Base-by-base conservation (phyloP, 2,888 invertebrate genomes). In the Thymelicus lineola region DNA sequence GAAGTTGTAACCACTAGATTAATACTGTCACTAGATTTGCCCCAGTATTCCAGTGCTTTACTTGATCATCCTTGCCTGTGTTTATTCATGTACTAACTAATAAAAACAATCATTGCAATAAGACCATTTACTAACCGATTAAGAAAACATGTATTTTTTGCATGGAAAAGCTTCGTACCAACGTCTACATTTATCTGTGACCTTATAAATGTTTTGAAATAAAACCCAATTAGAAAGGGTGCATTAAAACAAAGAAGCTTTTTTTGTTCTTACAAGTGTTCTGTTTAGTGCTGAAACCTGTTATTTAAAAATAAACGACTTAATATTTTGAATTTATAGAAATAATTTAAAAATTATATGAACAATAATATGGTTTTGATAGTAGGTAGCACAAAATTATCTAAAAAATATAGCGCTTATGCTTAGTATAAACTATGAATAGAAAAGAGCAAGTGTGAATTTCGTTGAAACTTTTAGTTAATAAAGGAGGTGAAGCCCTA, bases 51-150 rank as follows among this genome's bases (percentile, higher is more conserved):
- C 93, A 93, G 94, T 91, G 94, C 94, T 94, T 94, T 93, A 93
- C 93, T 94, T 87, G 91, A 91, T 94, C 93, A 94, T 94, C 94
- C 94, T 94, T 94, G 94, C 94, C 94, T 94, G 94, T 91, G 93
- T 93, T 92, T 91, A 90, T 92, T 90, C 91, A 93, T 91, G 80
- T 88, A 93, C 93, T 94, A 93, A 93, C 93, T 85, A 79, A 76
- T 80, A 84, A 84, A 84, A 81, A 76, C 75, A 82, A 81, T 83
- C 88, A 89, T 88, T 82, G 90, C 91, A 86, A 88, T 83, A 90
- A 90, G 89, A 85, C 81, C 89, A 90, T 80, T 84, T 83, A 84
- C 91, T 91, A 92, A 92, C 90, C 79, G 78, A 82, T 82, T 84
- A 81, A 81, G 81, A 79, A 79, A 77, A 78, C 74, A 75, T 79